Evolutionary conservation across 2,888 invertebrate species (phyloP).

Genomic region (Pristionchus entomophagus): DNA sequence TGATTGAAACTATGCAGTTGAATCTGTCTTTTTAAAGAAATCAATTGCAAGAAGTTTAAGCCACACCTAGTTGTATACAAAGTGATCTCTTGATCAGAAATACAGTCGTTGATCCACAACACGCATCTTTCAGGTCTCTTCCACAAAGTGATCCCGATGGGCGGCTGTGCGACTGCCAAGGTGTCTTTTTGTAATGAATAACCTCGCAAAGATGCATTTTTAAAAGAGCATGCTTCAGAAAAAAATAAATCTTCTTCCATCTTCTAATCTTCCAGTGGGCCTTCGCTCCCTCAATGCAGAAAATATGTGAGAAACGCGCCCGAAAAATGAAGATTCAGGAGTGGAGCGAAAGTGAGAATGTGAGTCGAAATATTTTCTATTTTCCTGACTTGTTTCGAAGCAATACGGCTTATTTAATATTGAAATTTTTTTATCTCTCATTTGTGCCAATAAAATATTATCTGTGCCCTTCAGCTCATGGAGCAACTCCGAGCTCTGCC

Average conservation of each 20-base stretch:
- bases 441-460: slow-evolving; percentile 35
- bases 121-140: slow-evolving; percentile 53
- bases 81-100: neutral
- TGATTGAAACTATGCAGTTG: no score
- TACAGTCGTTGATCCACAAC: neutral
- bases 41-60: neutral
- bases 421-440: neutral
- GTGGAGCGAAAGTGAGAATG: neutral
- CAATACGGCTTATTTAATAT: neutral
- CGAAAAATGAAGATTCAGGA: slow-evolving; percentile 31
- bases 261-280: slow-evolving; percentile 15
- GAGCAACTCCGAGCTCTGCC: slow-evolving; percentile 54
- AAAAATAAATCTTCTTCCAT: neutral
- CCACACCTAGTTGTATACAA: neutral
- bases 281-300: slow-evolving; percentile 15
- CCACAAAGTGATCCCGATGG: slow-evolving; percentile 65
- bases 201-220: no score
- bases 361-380: neutral
- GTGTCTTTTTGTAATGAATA: neutral
- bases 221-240: neutral
- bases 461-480: slow-evolving; percentile 49
- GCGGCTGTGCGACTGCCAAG: slow-evolving; percentile 55
- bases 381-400: neutral
- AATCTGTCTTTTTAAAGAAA: no score
- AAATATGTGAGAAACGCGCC: slow-evolving; percentile 27